Base-by-base conservation (phyloP, 2,888 invertebrate genomes). In the Pandemis heparana region DNA sequence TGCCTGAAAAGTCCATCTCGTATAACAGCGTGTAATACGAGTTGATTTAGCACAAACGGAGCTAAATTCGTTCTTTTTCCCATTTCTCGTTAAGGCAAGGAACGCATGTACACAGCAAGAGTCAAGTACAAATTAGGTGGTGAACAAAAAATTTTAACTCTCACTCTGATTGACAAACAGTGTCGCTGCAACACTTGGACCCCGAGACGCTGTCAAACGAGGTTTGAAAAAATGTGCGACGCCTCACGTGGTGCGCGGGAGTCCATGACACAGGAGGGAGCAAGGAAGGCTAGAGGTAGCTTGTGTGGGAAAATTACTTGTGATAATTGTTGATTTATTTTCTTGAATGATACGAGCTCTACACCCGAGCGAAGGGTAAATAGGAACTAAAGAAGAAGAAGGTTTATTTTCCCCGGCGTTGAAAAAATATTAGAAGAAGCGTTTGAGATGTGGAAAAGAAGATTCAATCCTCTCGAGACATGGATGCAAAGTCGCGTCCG, bases 121-220 rank as follows among this genome's bases (percentile, higher is more conserved):
- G 39, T 61, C 65, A 46, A 65, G 51, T 69, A 73, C 74, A 74
- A 74, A 74, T 74, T 74, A 74, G 61, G 65, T 65, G 74, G 23
- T 70, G 41, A 74, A 70, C 61, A 74, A 74, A 70, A 74, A 74
- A 65, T 43, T 65, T 74, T 65, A 74, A 74, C 74, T 65, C 74
- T 74, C 18, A 74, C 74, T 74, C 61, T 74, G 74, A 74, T 74
- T 74, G 74, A 74, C 74, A 74, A 74, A 74, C 74, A 65, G 74
- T 65, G 74, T 65, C 65, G 65, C 74, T 53, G 64, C 53, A 70
- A 63, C 66, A 56, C 65, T 74, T 64, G 69, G 65, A 65, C 65
- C 65, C 63, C 61, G 74, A 70, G 69, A 53, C 51, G 41, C 43
- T 74, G 74, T 74, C 74, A 74, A 70, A 60, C 70, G 32, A n/a